Conservation (phyloP, 2,113 vertebrate species). For the Pongo pygmaeus region DNA sequence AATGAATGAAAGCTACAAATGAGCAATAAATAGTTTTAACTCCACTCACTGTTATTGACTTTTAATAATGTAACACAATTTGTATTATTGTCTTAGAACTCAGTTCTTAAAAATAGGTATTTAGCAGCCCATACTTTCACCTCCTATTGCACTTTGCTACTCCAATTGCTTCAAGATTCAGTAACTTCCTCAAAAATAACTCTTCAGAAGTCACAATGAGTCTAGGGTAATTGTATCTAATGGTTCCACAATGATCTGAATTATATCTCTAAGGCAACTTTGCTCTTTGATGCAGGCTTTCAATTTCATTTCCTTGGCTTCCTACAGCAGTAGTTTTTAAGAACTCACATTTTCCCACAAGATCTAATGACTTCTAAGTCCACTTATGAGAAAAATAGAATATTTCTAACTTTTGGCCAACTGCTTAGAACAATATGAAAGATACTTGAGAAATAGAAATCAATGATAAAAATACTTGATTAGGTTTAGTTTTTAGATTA, state of each 20-base stretch:
- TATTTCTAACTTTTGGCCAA: slow-evolving; percentile 37
- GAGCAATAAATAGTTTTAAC: slow-evolving; percentile 42
- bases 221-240: slow-evolving; percentile 30
- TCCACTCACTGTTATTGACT: neutral
- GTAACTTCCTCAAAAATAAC: neutral
- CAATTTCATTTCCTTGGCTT: slow-evolving; percentile 21
- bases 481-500: neutral
- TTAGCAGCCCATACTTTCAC: neutral
- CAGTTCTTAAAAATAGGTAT: neutral
- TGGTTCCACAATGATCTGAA: neutral
- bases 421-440: slow-evolving; percentile 35
- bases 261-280: slow-evolving; percentile 52
- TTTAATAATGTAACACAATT: slow-evolving; percentile 17
- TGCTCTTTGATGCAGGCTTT: neutral
- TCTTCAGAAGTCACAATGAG: neutral
- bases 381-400: neutral
- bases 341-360: neutral
- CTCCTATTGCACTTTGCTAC: neutral
- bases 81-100: slow-evolving; percentile 33
- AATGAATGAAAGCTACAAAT: slow-evolving; percentile 11
- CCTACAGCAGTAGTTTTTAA: slow-evolving; percentile 32
- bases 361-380: slow-evolving; percentile 23
- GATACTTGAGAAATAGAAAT: neutral
- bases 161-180: neutral
- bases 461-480: neutral